Percentiles rank a stretch among this genome's conserved stretches.
These are phyloP conservation scores for Gonatopus flavifemur DNA, from an alignment of 1,140 invertebrate genomes.

Conservation along the genomic window DNA sequence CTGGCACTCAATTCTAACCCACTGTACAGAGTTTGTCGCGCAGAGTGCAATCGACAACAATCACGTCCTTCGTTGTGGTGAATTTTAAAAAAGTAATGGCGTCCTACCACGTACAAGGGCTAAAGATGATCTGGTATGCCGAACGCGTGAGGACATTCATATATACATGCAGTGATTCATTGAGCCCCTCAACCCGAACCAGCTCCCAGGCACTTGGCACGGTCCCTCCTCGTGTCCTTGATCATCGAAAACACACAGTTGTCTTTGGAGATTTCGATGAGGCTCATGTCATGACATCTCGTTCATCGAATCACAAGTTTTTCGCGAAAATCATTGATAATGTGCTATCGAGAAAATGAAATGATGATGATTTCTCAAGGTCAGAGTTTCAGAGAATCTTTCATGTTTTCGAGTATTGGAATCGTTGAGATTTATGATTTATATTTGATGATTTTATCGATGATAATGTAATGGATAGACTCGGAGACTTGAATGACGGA, in stretches of 20 bases:
- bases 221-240: conserved; percentile 25
- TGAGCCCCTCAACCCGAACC: conserved; percentile 38
- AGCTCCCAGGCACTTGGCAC: conserved; percentile 17
- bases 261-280: too few relatives aligned
- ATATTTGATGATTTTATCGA: too few relatives aligned
- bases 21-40: conserved; percentile 23
- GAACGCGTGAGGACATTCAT: conserved; percentile 53
- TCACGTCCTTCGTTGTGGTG: conserved; percentile 12
- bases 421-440: too few relatives aligned
- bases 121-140: conserved; percentile 55
- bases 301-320: too few relatives aligned
- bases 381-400: too few relatives aligned
- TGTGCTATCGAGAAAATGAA: too few relatives aligned
- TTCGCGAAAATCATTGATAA: too few relatives aligned
- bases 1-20: conserved; percentile 11
- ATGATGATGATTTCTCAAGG: too few relatives aligned
- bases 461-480: too few relatives aligned
- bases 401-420: too few relatives aligned
- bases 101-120: conserved; percentile 43
- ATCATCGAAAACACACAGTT: conserved; percentile 22
- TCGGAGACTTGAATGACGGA: too few relatives aligned
- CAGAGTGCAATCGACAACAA: background rate
- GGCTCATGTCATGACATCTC: too few relatives aligned
- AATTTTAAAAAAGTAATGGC: conserved; percentile 29
- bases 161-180: conserved; percentile 51